Base-by-base conservation (phyloP, 2,113 vertebrate species). In the Balaenoptera acutorostrata region DNA sequence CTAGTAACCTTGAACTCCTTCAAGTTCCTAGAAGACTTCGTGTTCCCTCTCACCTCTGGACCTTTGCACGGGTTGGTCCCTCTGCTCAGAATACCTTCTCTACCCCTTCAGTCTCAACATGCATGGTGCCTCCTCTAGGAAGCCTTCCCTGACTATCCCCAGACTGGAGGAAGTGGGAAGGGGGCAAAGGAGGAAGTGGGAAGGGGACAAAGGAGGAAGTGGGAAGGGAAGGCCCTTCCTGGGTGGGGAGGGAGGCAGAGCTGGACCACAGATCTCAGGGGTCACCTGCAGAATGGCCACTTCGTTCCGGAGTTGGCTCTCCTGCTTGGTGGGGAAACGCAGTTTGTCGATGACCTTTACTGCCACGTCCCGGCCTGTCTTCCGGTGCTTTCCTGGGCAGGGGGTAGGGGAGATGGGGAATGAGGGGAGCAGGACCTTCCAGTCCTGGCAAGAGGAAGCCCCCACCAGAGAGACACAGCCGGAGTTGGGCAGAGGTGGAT, bases 281-380 rank as follows among this genome's bases (percentile, higher is more conserved):
- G 72, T 98, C 95, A 99, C 99, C 99, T 99, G 99, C 31, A 99
- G 80, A 85, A 99, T 99, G 96, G 98, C 97, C 82, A 99, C 99
- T 92, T 99, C 99, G 0, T 99, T 99, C 97, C 98, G 98, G 88
- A 99, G 98, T 98, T 99, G 99, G 33, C 97, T 98, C 94, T 99
- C 99, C 55, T 99, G 99, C 78, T 99, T 99, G 91, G 98, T 98
- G 64, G 99, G 99, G 93, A 99, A 99, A 1, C 99, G 98, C 6
- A 98, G 98, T 95, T 99, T 99, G 98, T 99, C 99, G 1, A 99
- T 99, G 96, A 99, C 99, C 80, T 99, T 99, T 18, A 99, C 98
- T 1, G 99, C 99, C 39, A 99, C 99, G 0, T 98, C 96, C 2
- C 98, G 98, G 36, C 99, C 98, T 0, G 99, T 98, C 97, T 99